Base-by-base conservation (phyloP, 2,797 vertebrate species). In the Atherinosoma microstoma region DNA sequence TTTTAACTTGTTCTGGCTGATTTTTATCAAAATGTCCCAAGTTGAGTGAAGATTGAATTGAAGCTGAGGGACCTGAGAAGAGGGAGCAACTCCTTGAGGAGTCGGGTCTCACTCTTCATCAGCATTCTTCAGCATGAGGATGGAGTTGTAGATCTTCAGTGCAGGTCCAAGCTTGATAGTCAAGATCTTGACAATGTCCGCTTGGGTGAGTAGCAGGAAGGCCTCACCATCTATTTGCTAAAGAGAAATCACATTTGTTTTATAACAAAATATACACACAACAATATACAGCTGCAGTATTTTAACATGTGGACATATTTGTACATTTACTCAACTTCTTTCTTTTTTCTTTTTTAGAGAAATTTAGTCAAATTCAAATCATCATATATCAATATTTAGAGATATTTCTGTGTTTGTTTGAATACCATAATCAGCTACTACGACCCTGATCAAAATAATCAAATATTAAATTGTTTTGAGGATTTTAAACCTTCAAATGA, bases 201-300 rank as follows among this genome's bases (percentile, higher is more conserved):
- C 85, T 70, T 96, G 95, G 11, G 93, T 96, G 58, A 96, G 94
- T 7, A 96, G 92, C 73, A 96, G 91, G 86, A 96, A 95, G 45
- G 95, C 93, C 81, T 96, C 95, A 1, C 95, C 95, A 34, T 96
- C 95, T 36, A 96, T 95, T 91, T 95, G 95, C 95, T 96, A 67
- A 6, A 61, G 34, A 72, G 11, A 73, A 6, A 53, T 34, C 18
- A 53, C 10, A 58, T 2, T 47, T 49, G 12, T 35, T 49, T 35
- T 12, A 20, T 4, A n/a, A 27, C 3, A 27, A 6, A 5, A 35
- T 8, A 18, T 2, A 16, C 51, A 54, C 10, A 54, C 24, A 54
- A 27, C n/a, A 3, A n/a, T 20, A 47, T 47, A n/a, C 18, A 47
- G 45, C 2, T 18, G 45, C 45, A 47, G 20, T 16, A 47, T n/a